Base-by-base conservation (phyloP, 2,113 vertebrate genomes). In the Piprites chloris region DNA sequence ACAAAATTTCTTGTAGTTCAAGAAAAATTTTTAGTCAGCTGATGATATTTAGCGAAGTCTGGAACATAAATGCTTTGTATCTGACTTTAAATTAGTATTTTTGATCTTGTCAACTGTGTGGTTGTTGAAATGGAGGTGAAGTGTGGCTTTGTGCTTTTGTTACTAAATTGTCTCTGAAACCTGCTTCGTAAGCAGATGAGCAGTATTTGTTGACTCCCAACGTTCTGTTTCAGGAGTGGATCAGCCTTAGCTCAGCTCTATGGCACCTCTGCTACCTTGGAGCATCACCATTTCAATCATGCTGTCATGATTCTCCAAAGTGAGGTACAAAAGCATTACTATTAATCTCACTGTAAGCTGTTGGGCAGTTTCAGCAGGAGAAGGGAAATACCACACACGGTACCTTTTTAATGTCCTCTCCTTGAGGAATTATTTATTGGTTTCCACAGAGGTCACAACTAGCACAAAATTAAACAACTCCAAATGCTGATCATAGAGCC, bases 221-320 rank as follows among this genome's bases (percentile, higher is more conserved):
- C 92, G 69, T 95, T 90, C 69, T 95, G 55, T 97, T 98, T 65
- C 97, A 99, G 99, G 98, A 99, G 99, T 7, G 99, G 99, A 91
- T 99, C 99, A 68, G 99, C 99, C 58, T 98, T 99, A 56, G 98
- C 99, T 97, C 99, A 99, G 65, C 99, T 99, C 93, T 99, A 99
- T 1, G 99, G 99, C 95, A 99, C 99, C 67, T 99, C 99, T 33
- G 99, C 99, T 88, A 99, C 99, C 12, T 97, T 99, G 96, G 99
- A 99, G 95, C 99, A 99, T 87, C 99, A 99, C 97, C 99, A 99
- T 93, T 99, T 99, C 97, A 99, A 99, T 98, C 99, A 99, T 4
- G 99, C 99, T 30, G 99, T 99, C 96, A 99, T 99, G 99, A 99
- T 99, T 98, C 99, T 99, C 97, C 99, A 99, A 97, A 99, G 99